Evolutionary conservation across 2,888 invertebrate genomes (phyloP), one percentile per base, ranked within the genome.

Genomic region (Dioctria linearis): DNA sequence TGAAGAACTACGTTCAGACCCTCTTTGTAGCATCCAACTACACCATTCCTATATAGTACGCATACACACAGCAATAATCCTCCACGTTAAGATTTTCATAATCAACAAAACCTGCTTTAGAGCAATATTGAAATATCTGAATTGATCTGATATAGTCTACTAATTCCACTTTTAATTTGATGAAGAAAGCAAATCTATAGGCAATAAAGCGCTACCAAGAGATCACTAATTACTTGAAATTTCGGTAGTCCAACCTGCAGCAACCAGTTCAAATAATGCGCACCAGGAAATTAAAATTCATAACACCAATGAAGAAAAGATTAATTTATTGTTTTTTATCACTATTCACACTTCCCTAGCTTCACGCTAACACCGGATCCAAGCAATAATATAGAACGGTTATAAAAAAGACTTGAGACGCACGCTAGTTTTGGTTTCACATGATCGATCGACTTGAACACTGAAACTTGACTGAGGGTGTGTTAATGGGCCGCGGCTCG

Each of bases 361-460:
- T n/a, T n/a, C 11, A 11, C n/a, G 54, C 54, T 46, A 8, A 54
- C 54, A 54, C 11, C n/a, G n/a, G n/a, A 54, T n/a, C 8, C 46
- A 46, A 8, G 46, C 46, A 46, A 46, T 6, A 46, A 46, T 46
- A 46, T 46, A 0, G 25, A 46, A 8, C 5, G 11, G 4, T n/a
- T n/a, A 54, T 54, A 37, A 25, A n/a, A 61, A 3, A 37, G 2
- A 61, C 59, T 13, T 11, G 37, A 3, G 25, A 0, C 11, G 57
- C 4, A 61, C 61, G 25, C 37, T 6, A 39, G 61, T 4, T 61
- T 25, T 54, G 11, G 11, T 54, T 25, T 61, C 3, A 25, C 25
- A 37, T 39, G 61, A 61, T 61, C 61, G 39, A 61, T 61, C 61
- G 11, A 61, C 61, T 61, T 61, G 61, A 61, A n/a, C 25, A 39